Conservation (phyloP, 1,140 invertebrate genomes). For the Tyrophagus putrescentiae region DNA sequence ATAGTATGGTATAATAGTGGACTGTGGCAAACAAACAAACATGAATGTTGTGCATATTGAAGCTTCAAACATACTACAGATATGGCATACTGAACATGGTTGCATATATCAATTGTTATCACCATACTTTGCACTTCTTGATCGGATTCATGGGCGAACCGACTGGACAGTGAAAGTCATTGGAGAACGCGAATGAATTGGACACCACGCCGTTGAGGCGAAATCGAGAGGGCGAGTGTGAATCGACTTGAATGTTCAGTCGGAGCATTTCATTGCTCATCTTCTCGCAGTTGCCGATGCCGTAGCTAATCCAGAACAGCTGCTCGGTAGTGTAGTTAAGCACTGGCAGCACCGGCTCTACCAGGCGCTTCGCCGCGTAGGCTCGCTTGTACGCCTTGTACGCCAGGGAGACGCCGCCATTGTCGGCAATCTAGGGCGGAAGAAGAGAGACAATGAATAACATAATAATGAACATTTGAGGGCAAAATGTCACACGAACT, state of each 20-base stretch:
- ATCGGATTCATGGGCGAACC: conserved; percentile 76
- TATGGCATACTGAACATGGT: too few species aligned
- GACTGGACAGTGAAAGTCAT: conserved; percentile 48
- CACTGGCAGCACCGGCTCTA: conserved; percentile 47
- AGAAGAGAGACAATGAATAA: too few species aligned
- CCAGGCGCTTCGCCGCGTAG: conserved; percentile 20
- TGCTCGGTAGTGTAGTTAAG: conserved; percentile 56
- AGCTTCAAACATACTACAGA: too few species aligned
- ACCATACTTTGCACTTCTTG: conserved; percentile 87
- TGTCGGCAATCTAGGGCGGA: conserved; percentile 49
- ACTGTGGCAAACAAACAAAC: too few species aligned
- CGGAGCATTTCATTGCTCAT: conserved; percentile 26
- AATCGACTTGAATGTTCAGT: conserved; percentile 27
- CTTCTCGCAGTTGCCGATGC: conserved; percentile 53
- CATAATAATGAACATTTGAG: too few species aligned
- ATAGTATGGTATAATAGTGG: too few species aligned
- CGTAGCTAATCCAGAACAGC: conserved; percentile 69
- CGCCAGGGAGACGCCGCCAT: conserved; percentile 43
- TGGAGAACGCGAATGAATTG: conserved; percentile 76
- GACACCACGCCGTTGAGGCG: conserved; percentile 73
- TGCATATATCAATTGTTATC: conserved; percentile 11
- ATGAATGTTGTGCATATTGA: too few species aligned
- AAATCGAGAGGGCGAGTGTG: conserved; percentile 29
- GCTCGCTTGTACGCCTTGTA: conserved; percentile 29
- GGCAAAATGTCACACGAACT: too few species aligned